These are phyloP conservation scores for Phrynocephalus guinanensis DNA, from an alignment of 2,797 vertebrate genomes.

Conservation along the genomic window DNA sequence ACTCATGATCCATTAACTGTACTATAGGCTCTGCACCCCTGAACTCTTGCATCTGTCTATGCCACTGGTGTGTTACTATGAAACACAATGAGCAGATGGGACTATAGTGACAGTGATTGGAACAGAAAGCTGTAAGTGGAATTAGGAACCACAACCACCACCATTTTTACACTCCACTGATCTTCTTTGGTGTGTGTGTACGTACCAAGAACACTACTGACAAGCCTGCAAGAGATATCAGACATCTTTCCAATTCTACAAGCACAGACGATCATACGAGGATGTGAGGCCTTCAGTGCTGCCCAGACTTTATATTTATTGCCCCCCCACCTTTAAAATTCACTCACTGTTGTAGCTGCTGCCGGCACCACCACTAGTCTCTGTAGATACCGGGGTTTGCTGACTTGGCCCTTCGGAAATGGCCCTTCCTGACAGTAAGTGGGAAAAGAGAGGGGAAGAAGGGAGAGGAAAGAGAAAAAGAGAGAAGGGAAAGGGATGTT, in stretches of 20 bases:
- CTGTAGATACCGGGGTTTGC: slow-evolving; percentile 70
- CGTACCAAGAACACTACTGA: not conserved
- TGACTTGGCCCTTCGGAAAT: slow-evolving; percentile 75
- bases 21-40: not conserved
- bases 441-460: slow-evolving; percentile 64
- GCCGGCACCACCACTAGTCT: slow-evolving; percentile 61
- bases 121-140: not conserved
- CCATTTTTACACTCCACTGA: not conserved
- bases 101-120: not conserved
- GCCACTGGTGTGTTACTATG: not conserved
- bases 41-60: slow-evolving; percentile 15
- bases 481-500: slow-evolving; percentile 43
- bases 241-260: not conserved
- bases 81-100: not conserved
- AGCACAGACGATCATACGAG: slow-evolving; percentile 24
- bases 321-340: slow-evolving; percentile 40
- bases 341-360: slow-evolving; percentile 77
- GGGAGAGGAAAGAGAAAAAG: slow-evolving; percentile 33
- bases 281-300: slow-evolving; percentile 27
- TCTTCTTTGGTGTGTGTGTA: not conserved
- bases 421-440: slow-evolving; percentile 78
- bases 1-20: not conserved
- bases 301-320: slow-evolving; percentile 2
- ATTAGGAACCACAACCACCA: not conserved
- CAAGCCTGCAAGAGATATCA: not conserved